Conservation (phyloP, 2,888 invertebrate genomes). For the Lottia gigantea region DNA sequence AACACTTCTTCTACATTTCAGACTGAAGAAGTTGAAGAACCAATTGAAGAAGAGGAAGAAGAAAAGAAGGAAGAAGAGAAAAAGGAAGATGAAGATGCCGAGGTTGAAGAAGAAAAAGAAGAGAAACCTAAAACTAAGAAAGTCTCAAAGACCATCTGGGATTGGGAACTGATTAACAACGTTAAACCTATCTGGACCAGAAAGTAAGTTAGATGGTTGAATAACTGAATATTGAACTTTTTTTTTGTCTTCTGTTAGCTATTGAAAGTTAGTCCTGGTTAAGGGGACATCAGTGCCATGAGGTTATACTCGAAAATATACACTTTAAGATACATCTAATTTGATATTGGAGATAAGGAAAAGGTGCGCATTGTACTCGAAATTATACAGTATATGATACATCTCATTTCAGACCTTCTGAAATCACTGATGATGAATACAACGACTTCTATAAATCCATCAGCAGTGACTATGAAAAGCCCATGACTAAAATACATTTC, state of each 20-base stretch:
- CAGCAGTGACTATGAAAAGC: slow-evolving; percentile 87
- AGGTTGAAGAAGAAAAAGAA: slow-evolving; percentile 78
- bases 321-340: no score
- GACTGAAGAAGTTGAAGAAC: slow-evolving; percentile 82
- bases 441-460: slow-evolving; percentile 94
- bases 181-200: slow-evolving; percentile 99
- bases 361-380: no score
- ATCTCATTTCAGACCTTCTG: slow-evolving; percentile 72
- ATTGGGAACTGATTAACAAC: slow-evolving; percentile 96
- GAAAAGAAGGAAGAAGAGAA: slow-evolving; percentile 59
- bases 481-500: slow-evolving; percentile 91
- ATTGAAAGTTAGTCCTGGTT: no score
- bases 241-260: no score
- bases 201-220: slow-evolving; percentile 73
- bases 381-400: no score
- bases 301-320: no score
- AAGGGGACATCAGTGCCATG: no score
- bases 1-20: slow-evolving; percentile 47
- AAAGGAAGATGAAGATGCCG: slow-evolving; percentile 69
- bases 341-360: no score
- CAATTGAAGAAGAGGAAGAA: slow-evolving; percentile 69
- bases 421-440: slow-evolving; percentile 90
- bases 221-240: no score
- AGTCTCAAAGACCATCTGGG: slow-evolving; percentile 95
- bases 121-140: slow-evolving; percentile 82